Base-by-base conservation (phyloP, 1,140 invertebrate genomes). In the Dufourea novaeangliae region DNA sequence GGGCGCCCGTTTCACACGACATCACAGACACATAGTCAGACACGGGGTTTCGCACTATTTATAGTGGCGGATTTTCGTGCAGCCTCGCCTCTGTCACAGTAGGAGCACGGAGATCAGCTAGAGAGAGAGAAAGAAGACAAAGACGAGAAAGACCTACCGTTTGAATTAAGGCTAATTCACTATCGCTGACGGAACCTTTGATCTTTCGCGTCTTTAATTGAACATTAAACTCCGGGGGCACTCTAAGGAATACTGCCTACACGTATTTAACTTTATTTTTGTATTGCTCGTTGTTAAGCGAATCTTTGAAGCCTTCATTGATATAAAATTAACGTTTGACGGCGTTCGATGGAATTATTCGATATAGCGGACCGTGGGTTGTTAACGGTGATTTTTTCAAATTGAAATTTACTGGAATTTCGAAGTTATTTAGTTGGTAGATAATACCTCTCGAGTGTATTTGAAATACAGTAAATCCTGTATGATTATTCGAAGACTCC, bases 1-100 rank as follows among this genome's bases (percentile, higher is more conserved):
- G n/a, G n/a, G n/a, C n/a, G n/a, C n/a, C 80, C 79, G 76, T 85
- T 85, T 84, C 57, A 63, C 57, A 63, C 80, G 82, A 83, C 80
- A 87, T 84, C 67, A 80, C 85, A 88, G 85, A 88, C 81, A 82
- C 80, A 83, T 81, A 87, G 87, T 82, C 85, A 87, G 87, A 88
- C 86, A 8, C n/a, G n/a, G n/a, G n/a, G 52, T 73, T 50, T 25
- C 62, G 44, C 27, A 59, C 72, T 88, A 88, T 88, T 87, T 84
- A 88, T 88, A 88, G 72, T 39, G 25, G 25, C 41, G 14, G 54
- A 50, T 37, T 66, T 80, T 78, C 32, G 52, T 57, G 54, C 61
- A 46, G 63, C 34, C 59, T 39, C 69, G 64, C 20, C 32, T 39
- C 52, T 57, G 1, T 54, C 37, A 25, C 22, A 59, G 20, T 27